phyloP scores from a whole-genome alignment of 2,113 vertebrate genomes.

The Calyptommatus sinebrachiatus region DNA sequence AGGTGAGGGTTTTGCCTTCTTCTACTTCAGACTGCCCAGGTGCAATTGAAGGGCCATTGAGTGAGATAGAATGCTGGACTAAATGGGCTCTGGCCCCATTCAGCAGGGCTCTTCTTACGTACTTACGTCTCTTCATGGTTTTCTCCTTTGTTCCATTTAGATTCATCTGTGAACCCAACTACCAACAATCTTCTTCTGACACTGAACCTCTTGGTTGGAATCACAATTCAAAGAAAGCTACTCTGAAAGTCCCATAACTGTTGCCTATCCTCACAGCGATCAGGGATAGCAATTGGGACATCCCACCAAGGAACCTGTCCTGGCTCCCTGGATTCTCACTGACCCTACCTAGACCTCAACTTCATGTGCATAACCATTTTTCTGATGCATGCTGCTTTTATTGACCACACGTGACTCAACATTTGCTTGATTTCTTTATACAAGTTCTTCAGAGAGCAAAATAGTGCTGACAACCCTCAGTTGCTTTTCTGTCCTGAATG shows the following conservation, averaged over 20 bases:
- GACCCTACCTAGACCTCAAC: not conserved
- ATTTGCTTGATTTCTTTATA: not conserved
- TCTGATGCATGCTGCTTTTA: not conserved
- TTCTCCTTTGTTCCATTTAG: constrained; percentile 4
- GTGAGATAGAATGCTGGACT: too few species aligned
- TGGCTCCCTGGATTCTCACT: not conserved
- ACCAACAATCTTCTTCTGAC: rapidly evolving
- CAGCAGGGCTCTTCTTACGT: too few species aligned
- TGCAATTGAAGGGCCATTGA: too few species aligned
- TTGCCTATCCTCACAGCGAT: rapidly evolving
- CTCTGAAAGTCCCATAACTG: constrained; percentile 30
- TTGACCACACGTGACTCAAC: too few species aligned
- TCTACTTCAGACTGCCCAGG: not conserved
- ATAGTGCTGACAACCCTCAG: not conserved
- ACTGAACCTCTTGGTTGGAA: rapidly evolving
- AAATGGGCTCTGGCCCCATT: too few species aligned
- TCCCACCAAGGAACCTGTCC: not conserved
- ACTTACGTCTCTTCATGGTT: not conserved
- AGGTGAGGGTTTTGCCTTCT: too few species aligned
- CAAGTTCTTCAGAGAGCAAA: not conserved
- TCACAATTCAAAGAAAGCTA: not conserved
- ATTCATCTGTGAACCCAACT: constrained; percentile 12
- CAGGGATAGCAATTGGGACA: rapidly evolving
- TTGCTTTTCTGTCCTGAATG: not conserved
- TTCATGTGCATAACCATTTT: too few species aligned